These are phyloP conservation scores for Steinernema scapterisci DNA, from an alignment of 2,888 invertebrate species.

Conservation along the genomic window DNA sequence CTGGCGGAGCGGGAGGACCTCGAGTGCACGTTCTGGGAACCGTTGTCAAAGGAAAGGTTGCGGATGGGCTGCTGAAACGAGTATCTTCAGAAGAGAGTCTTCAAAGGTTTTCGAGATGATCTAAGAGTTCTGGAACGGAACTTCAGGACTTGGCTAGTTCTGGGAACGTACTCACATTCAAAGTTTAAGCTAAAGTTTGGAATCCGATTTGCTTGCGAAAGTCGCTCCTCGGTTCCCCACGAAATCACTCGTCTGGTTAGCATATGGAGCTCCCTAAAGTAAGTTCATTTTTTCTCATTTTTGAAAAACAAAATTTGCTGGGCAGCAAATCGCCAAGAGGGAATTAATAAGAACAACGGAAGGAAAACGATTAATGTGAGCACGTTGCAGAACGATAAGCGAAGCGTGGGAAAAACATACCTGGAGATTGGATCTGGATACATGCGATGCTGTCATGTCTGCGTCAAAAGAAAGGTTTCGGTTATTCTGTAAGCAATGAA, in stretches of 20 bases:
- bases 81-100: not conserved
- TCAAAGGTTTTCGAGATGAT: not conserved
- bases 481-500: constrained; percentile 5
- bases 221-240: constrained; percentile 18
- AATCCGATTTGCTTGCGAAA: constrained; percentile 22
- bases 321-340: too few relatives aligned
- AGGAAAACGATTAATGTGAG: not conserved
- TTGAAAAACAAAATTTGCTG: not conserved
- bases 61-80: constrained; percentile 23
- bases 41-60: constrained; percentile 9
- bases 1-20: constrained; percentile 4
- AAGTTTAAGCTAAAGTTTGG: not conserved
- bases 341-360: not conserved
- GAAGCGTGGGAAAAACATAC: not conserved
- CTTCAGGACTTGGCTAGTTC: not conserved
- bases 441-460: constrained; percentile 11
- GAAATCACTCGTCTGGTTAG: constrained; percentile 8
- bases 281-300: not conserved
- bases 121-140: not conserved
- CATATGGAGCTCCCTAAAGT: constrained; percentile 2
- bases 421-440: constrained; percentile 15
- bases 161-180: constrained; percentile 11
- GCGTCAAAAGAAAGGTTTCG: constrained; percentile 5
- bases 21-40: not conserved
- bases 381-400: constrained; percentile 1